Percentiles rank a stretch among this genome's conserved stretches.
These are phyloP conservation scores for Sericinus montela DNA, from an alignment of 2,888 invertebrate genomes.

Conservation along the genomic window DNA sequence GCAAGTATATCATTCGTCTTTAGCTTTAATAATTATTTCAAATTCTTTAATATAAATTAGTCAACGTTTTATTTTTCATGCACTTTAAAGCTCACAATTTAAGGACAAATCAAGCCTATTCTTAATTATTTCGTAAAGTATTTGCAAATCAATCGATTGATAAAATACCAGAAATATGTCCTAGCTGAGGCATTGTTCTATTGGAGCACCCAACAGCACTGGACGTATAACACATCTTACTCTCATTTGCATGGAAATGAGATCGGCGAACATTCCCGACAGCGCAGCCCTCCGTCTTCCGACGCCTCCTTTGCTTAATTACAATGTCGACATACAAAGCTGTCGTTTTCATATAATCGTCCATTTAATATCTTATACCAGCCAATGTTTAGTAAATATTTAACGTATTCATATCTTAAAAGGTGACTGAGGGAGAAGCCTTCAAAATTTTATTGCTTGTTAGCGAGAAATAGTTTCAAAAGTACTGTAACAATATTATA, in stretches of 20 bases:
- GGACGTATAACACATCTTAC: conserved; percentile 56
- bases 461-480: too few relatives aligned
- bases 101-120: too few relatives aligned
- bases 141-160: conserved; percentile 14
- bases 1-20: too few relatives aligned
- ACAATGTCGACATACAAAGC: conserved; percentile 55
- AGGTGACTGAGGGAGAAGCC: too few relatives aligned
- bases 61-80: too few relatives aligned
- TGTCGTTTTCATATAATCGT: conserved; percentile 24
- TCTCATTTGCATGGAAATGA: conserved; percentile 78
- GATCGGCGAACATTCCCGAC: conserved; percentile 65
- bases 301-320: conserved; percentile 73
- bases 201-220: conserved; percentile 41
- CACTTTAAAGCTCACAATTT: too few relatives aligned
- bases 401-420: too few relatives aligned
- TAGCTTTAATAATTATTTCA: too few relatives aligned
- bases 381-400: not conserved
- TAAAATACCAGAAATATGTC: conserved; percentile 11
- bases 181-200: conserved; percentile 32
- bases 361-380: not conserved
- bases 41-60: too few relatives aligned
- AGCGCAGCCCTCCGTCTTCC: conserved; percentile 57
- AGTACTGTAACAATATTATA: too few relatives aligned
- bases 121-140: not conserved
- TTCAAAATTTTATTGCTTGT: too few relatives aligned